A percentile compares a stretch with the other conserved stretches of the same genome.
phyloP scores from a whole-genome alignment of 1,140 invertebrate species.

The Achatina immaculata region DNA sequence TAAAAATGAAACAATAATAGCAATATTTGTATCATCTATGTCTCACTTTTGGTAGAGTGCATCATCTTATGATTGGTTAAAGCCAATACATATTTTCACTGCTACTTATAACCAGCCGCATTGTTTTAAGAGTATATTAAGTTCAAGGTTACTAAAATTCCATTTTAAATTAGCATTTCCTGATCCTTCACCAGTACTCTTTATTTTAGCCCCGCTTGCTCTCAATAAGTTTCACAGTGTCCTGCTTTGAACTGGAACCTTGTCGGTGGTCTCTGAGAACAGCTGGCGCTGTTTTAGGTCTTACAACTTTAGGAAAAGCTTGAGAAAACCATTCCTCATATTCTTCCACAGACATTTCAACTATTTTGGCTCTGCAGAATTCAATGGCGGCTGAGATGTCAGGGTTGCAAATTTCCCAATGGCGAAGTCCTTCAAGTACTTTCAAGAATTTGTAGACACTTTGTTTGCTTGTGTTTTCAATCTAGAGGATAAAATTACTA shows the following conservation, averaged over 20 bases:
- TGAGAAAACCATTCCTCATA: conserved; percentile 69
- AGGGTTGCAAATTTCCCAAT: conserved; percentile 70
- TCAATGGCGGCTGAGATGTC: conserved; percentile 70
- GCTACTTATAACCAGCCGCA: no score
- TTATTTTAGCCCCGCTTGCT: conserved; percentile 9
- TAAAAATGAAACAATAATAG: no score
- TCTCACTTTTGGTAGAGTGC: no score
- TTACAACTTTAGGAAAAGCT: conserved; percentile 61
- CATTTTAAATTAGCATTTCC: no score
- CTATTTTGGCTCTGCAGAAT: conserved; percentile 68
- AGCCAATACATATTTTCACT: no score
- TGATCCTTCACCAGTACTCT: no score
- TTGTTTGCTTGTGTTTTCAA: conserved; percentile 64
- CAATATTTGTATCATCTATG: no score
- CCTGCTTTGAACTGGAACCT: neutral
- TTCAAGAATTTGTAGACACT: conserved; percentile 66
- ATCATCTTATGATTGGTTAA: no score
- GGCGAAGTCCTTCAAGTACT: conserved; percentile 60
- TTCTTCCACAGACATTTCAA: conserved; percentile 68
- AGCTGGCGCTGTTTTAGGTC: conserved; percentile 64
- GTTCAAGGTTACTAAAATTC: no score
- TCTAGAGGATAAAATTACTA: conserved; percentile 49
- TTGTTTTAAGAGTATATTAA: no score
- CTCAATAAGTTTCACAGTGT: no score
- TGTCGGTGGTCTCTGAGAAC: conserved; percentile 28